Conservation (phyloP, 1,140 invertebrate genomes). For the Colletes latitarsis region DNA sequence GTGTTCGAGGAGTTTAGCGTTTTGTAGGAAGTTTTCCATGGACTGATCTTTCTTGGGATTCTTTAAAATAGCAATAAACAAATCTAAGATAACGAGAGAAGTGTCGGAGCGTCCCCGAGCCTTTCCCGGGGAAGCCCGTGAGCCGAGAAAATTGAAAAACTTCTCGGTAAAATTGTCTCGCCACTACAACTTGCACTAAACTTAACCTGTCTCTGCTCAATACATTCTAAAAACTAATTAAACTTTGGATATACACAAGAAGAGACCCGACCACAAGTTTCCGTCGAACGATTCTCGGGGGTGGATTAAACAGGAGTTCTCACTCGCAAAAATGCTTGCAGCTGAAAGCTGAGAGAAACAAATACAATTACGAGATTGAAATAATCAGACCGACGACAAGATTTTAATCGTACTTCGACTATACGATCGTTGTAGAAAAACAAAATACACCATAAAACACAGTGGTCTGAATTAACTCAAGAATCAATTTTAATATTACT, state of each 20-base stretch:
- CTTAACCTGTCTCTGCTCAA: constrained; percentile 70
- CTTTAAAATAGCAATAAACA: constrained; percentile 61
- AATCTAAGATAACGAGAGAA: constrained; percentile 58
- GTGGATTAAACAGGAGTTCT: constrained; percentile 47
- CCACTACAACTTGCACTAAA: constrained; percentile 71
- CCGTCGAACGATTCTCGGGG: constrained; percentile 50
- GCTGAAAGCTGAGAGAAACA: constrained; percentile 17
- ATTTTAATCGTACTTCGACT: neutral
- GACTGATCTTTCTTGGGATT: constrained; percentile 4
- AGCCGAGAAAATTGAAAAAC: constrained; percentile 80
- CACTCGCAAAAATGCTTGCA: constrained; percentile 44
- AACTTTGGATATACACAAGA: constrained; percentile 75
- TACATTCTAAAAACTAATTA: constrained; percentile 81
- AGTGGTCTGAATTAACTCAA: too few relatives aligned
- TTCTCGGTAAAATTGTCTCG: constrained; percentile 78
- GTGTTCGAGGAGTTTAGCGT: neutral
- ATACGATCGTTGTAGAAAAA: neutral
- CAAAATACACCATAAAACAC: too few relatives aligned
- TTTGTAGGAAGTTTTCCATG: neutral
- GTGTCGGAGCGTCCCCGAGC: constrained; percentile 36
- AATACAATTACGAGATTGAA: constrained; percentile 25
- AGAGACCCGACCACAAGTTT: constrained; percentile 56
- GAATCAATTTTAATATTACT: too few relatives aligned
- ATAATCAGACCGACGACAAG: constrained; percentile 10
- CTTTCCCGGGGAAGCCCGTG: constrained; percentile 53